Evolutionary conservation across 2,888 invertebrate species (phyloP), one percentile per base, ranked within the genome.

Genomic region (Rhogogaster chlorosoma): DNA sequence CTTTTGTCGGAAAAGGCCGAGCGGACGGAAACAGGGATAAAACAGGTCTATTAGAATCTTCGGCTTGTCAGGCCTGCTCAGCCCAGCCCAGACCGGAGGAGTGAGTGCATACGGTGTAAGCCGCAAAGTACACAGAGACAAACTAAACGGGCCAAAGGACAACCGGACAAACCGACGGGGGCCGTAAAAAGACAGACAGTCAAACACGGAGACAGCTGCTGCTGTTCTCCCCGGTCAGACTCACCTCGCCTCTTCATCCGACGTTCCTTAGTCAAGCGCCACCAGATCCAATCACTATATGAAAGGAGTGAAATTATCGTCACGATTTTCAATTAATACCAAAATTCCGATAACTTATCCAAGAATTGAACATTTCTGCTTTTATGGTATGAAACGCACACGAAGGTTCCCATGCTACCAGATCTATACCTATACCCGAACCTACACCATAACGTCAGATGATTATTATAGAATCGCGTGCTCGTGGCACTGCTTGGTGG

Each of bases 391-490:
- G 32, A 70, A n/a, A 70, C 36, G 18, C 36, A 36, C 32, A 70
- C 36, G 32, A 18, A 32, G 4, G 70, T 70, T 32, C 18, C 18
- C 18, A 15, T 3, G 29, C 0, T 67, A 5, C 32, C 0, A 26
- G 12, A 42, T 6, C 42, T 42, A 22, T 10, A 26, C 32, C 67
- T 38, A 36, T 15, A 22, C 67, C 22, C 10, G 18, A 32, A 71
- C 71, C 71, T 26, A 61, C 61, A 22, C 29, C 36, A 57, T 6
- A 22, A 53, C 12, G n/a, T 38, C 6, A 36, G 61, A 36, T 57
- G 57, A 85, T 88, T 88, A 89, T 88, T 88, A 88, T 87, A 88
- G 87, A 89, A 91, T 91, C 90, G 91, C 91, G 90, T 91, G 91
- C 87, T 85, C 77, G 61, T 26, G 61, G 61, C 9, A 61, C 61